Base-by-base conservation (phyloP, 2,797 vertebrate species). In the Ceryle rudis region DNA sequence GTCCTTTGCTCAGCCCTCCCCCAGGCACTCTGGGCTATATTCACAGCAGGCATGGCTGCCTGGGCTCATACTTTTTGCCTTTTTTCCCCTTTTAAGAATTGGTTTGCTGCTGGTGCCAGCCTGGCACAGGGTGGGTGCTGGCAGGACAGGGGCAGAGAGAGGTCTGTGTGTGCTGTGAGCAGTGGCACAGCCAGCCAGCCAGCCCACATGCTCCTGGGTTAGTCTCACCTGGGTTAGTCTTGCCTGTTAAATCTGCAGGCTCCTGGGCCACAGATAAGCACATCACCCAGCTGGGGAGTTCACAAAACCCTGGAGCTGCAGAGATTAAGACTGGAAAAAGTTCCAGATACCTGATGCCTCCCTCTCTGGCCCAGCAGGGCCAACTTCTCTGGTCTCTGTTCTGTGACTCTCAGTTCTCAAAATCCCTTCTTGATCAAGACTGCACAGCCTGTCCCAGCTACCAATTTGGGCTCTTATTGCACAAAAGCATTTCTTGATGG, bases 1-100 rank as follows among this genome's bases (percentile, higher is more conserved):
- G 70, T 81, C 49, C 86, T 75, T 81, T 93, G 77, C 92, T 91
- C 95, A 95, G 93, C 91, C 92, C 89, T 95, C 74, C 93, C 89
- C 86, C 39, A 61, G 88, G 73, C 46, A 23, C 94, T 93, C 92
- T 95, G 90, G 86, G 88, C 87, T 97, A 23, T 96, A 91, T 95
- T 97, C 95, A 94, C 88, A 95, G 92, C 87, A 89, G 60, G 14
- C 37, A 29, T 46, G n/a, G 25, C 35, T 2, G 0, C 33, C 49
- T 47, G 35, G 74, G 11, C 9, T 55, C 15, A 10, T 33, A 61
- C 55, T 55, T 65, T 41, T 13, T 8, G 9, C 28, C n/a, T n/a
- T 21, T 66, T 55, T 52, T 49, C 6, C 51, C 21, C 47, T 44
- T 73, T 39, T 41, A 66, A 33, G 28, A 5, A 9, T 14, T 39